Evolutionary conservation across 1,140 invertebrate species (phyloP).

Genomic region (Drosophila elegans): DNA sequence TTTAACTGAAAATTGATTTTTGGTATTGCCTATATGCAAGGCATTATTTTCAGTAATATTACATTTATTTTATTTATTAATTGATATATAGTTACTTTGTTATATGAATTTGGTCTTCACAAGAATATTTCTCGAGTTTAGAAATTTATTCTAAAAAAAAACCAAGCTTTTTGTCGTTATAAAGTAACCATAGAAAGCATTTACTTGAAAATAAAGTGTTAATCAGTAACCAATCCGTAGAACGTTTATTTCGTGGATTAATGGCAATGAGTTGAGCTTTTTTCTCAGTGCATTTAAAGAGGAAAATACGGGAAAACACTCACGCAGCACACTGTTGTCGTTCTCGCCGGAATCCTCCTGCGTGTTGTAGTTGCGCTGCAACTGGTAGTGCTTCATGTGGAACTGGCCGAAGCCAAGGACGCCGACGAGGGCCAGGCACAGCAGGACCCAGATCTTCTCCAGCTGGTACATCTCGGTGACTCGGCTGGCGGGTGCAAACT

Average conservation of each 20-base stretch:
- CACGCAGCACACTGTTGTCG: conserved; percentile 73
- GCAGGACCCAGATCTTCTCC: conserved; percentile 48
- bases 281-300: not conserved
- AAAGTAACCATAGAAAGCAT: too few relatives aligned
- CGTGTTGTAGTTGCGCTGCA: conserved; percentile 69
- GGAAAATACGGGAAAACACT: conserved; percentile 20
- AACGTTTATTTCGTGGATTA: too few relatives aligned
- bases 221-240: too few relatives aligned
- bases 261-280: not conserved
- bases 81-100: not conserved
- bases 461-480: conserved; percentile 58
- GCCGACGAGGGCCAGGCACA: conserved; percentile 42
- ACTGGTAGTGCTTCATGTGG: conserved; percentile 78
- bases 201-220: too few relatives aligned
- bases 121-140: too few relatives aligned
- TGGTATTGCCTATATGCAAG: too few relatives aligned
- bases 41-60: too few relatives aligned
- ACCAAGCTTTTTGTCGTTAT: too few relatives aligned
- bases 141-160: too few relatives aligned
- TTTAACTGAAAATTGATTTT: too few relatives aligned
- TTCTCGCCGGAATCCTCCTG: conserved; percentile 70
- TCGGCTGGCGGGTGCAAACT: conserved; percentile 65
- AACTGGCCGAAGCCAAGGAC: conserved; percentile 75
- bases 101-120: not conserved
- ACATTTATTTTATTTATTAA: too few relatives aligned